These are phyloP conservation scores for Belonocnema kinseyi DNA, from an alignment of 1,140 invertebrate species.

Conservation along the genomic window DNA sequence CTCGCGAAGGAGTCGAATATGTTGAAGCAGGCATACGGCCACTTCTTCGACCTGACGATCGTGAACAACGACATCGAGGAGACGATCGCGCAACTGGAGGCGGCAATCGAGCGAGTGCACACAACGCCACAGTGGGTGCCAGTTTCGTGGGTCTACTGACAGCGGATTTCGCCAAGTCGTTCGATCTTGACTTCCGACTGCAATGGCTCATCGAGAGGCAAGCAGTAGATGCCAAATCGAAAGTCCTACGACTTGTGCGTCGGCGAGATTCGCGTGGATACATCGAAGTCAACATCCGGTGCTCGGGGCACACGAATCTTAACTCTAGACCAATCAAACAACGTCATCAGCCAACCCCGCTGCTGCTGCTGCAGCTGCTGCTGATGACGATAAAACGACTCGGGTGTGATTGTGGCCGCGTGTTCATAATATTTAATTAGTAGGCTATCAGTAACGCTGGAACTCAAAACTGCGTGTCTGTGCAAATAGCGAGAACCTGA, in stretches of 20 bases:
- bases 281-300: constrained; percentile 32
- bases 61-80: constrained; percentile 99
- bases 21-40: constrained; percentile 95
- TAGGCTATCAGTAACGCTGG: constrained; percentile 55
- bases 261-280: constrained; percentile 20
- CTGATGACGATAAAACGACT: constrained; percentile 52
- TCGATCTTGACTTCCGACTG: constrained; percentile 63
- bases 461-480: constrained; percentile 53
- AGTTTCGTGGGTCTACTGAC: constrained; percentile 96
- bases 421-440: constrained; percentile 68
- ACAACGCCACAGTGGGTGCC: constrained; percentile 96
- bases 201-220: constrained; percentile 70
- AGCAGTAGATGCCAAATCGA: constrained; percentile 59
- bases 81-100: constrained; percentile 94
- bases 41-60: constrained; percentile 98
- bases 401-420: constrained; percentile 67
- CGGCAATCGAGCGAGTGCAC: constrained; percentile 92
- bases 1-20: constrained; percentile 97
- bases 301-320: constrained; percentile 46
- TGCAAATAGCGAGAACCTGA: constrained; percentile 52
- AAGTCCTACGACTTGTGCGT: constrained; percentile 12
- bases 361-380: constrained; percentile 17
- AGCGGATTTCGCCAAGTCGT: constrained; percentile 72
- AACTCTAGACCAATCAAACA: constrained; percentile 61
- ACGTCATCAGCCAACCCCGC: constrained; percentile 40